Percentiles rank a stretch among this genome's conserved stretches.
Conservation (phyloP, 1,140 invertebrate genomes). For the silkworm (Bombyx mori) region ASM3026992v2 NC_085117.1:5037501-5038000, state of each 20-base stretch:
- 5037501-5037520: too few relatives aligned
- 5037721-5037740: slow-evolving; percentile 99
- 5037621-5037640: too few relatives aligned
- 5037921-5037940: slow-evolving; percentile 74
- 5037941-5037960: slow-evolving; percentile 68
- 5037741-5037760: slow-evolving; percentile 93
- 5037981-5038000: slow-evolving; percentile 90
- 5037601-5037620: too few relatives aligned
- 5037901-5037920: slow-evolving; percentile 84
- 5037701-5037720: slow-evolving; percentile 88
- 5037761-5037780: slow-evolving; percentile 86
- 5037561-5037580: too few relatives aligned
- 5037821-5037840: slow-evolving; percentile 93
- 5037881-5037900: slow-evolving; percentile 95
- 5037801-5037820: slow-evolving; percentile 93
- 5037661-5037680: slow-evolving; percentile 37
- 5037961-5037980: slow-evolving; percentile 94
- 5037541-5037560: too few relatives aligned
- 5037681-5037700: slow-evolving; percentile 79
- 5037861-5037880: slow-evolving; percentile 94
- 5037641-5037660: too few relatives aligned
- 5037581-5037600: too few relatives aligned
- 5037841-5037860: slow-evolving; percentile 89
- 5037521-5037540: too few relatives aligned
- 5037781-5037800: slow-evolving; percentile 98